Evolutionary conservation across 2,888 invertebrate genomes (phyloP), one percentile per base, ranked within the genome.

Genomic region (Clusia tigrina): DNA sequence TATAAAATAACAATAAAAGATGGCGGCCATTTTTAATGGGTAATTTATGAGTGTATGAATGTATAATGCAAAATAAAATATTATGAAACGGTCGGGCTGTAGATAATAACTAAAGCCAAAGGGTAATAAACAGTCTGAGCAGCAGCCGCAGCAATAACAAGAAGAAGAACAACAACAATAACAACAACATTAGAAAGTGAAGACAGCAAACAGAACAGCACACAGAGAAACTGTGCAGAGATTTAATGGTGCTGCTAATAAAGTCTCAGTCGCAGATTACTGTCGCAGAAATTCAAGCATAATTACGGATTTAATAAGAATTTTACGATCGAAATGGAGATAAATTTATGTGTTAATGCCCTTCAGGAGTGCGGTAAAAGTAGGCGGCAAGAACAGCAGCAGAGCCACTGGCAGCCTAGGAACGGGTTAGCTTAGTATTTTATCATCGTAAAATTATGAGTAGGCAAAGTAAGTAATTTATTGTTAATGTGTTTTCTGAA

Each of bases 21-120:
- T n/a, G n/a, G n/a, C n/a, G 42, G 42, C n/a, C 42, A 42, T 3
- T 42, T 42, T 42, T 42, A 42, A 42, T 42, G 9, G 42, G 42
- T 17, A 42, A 42, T 42, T 42, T 42, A 42, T 42, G 42, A 42
- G 42, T 42, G 42, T 3, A n/a, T 12, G n/a, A n/a, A n/a, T n/a
- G n/a, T n/a, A n/a, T n/a, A n/a, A n/a, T n/a, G n/a, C 32, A 32
- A 12, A 6, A 6, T 32, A 12, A 6, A 32, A 32, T 6, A 6
- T 9, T 9, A 32, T 32, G 32, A 12, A 32, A 6, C 12, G 32
- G 6, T 32, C 12, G 12, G 12, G 32, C 12, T 42, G n/a, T 17
- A 42, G n/a, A 32, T 17, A 42, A 42, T 12, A 12, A 42, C 42
- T n/a, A 42, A n/a, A 42, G 15, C n/a, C n/a, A 42, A 42, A n/a